Evolutionary conservation across 2,888 invertebrate genomes (phyloP), one percentile per base, ranked within the genome.

Genomic region (Apodemia mormo): DNA sequence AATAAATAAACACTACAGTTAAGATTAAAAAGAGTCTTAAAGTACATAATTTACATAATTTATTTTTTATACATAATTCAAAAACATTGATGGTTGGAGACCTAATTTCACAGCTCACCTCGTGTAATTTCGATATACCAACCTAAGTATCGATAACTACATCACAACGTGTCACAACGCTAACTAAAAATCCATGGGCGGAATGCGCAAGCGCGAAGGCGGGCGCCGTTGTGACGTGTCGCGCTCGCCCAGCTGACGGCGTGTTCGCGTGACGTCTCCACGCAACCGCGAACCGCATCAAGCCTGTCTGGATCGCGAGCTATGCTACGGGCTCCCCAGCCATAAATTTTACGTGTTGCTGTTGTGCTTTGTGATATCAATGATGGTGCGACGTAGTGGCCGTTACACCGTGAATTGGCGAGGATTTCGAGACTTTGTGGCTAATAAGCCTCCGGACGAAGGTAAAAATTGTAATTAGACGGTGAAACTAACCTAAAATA

Each of bases 361-460:
- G 76, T 74, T 71, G 75, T 78, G 77, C 14, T 76, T 30, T 30
- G 61, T 61, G 68, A 71, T 80, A 77, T 79, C 82, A 77, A 94
- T 93, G 93, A 93, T 94, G 87, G 93, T 91, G 78, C 85, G 93
- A 82, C 90, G 93, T 78, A 91, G 92, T 83, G 94, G 94, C 76
- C 89, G 94, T 56, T 94, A 93, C 82, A 92, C 92, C 73, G 93
- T 93, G 77, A 93, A 92, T 83, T 92, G 92, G 90, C 86, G 93
- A 77, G 93, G 94, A 68, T 92, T 93, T 83, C 88, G 85, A 79
- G 94, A 94, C 76, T 90, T 90, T 78, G 82, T 90, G 76, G 90
- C 90, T 67, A 92, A 86, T 82, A 92, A 92, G 78, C 92, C 93
- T 72, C 92, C 91, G 40, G 92, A 92, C 76, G 92, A 92, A 87